Percentiles rank a stretch among this genome's conserved stretches.
Evolutionary conservation across 2,113 vertebrate species (phyloP).

Genomic region (Pristiophorus japonicus): DNA sequence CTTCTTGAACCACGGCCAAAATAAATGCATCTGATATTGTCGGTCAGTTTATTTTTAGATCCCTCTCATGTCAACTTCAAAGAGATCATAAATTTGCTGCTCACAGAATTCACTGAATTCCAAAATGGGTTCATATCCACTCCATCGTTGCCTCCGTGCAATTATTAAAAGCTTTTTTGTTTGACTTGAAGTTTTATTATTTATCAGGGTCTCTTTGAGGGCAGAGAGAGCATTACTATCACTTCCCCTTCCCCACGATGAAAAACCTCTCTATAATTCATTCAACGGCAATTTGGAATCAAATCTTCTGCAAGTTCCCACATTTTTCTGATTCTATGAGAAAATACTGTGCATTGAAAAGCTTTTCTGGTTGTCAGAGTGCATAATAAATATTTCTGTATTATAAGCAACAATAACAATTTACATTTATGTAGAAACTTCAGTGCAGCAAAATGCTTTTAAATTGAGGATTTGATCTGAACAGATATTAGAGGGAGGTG

Average conservation of each 20-base stretch:
- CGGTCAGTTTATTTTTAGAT: conserved; percentile 15
- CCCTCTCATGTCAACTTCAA: not conserved
- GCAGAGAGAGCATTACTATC: not conserved
- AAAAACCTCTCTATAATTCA: conserved; percentile 2
- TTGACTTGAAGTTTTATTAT: conserved; percentile 16
- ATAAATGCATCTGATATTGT: not conserved
- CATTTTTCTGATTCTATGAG: not conserved
- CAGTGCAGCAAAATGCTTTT: not conserved
- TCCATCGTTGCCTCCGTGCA: not conserved
- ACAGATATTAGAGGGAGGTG: not conserved
- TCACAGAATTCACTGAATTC: not conserved
- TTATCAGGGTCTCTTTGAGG: not conserved
- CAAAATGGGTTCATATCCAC: not conserved
- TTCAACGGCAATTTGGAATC: not conserved
- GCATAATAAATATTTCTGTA: not conserved
- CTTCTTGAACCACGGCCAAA: conserved; percentile 15
- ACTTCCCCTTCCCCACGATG: not conserved
- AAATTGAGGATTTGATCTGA: not conserved
- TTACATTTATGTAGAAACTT: not conserved
- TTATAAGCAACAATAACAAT: not conserved
- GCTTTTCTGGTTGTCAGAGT: no score
- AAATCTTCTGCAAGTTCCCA: not conserved
- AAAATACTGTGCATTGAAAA: not conserved
- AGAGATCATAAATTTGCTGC: conserved; percentile 3
- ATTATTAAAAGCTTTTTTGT: not conserved